Evolutionary conservation across 2,113 vertebrate genomes (phyloP), one percentile per base, ranked within the genome.

Genomic region (Festucalex cinctus): DNA sequence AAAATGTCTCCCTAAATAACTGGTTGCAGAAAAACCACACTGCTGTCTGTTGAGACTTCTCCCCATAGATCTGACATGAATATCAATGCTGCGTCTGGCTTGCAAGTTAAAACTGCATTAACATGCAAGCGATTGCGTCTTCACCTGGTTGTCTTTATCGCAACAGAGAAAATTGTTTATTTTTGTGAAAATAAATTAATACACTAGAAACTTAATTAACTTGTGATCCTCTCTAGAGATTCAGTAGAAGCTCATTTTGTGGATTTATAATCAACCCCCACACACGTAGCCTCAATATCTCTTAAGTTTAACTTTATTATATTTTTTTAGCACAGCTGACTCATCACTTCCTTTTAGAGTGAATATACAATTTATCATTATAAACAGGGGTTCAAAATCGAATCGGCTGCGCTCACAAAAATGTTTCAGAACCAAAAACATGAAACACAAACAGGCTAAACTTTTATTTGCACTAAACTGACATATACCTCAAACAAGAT

Each of bases 181-280:
- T 83, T 87, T 77, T 75, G 41, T 62, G 59, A 56, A 82, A 80
- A 81, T 83, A 79, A 74, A 82, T 79, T 65, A 43, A 80, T 79
- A 81, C 57, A 75, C 71, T 65, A 72, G 85, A 74, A 73, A 67
- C 68, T 71, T 86, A 87, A 88, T 87, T 88, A 81, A 75, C 72
- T 59, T 72, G 80, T 83, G 74, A 87, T 81, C 86, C 61, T 79
- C 76, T 79, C 49, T 53, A 26, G 70, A 76, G 79, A 75, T 79
- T 76, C 62, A 79, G 70, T 80, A 71, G 66, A 77, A 76, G 68
- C 79, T 76, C 16, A 84, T 83, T 81, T 87, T 83, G 68, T 63
- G 35, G 76, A 82, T 56, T 69, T 36, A 64, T 65, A 48, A 83
- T 62, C 72, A 37, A 43, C 32, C 56, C 41, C 56, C 19, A n/a